These are phyloP conservation scores for Osmerus eperlanus DNA, from an alignment of 2,113 vertebrate genomes.

Conservation along the genomic window DNA sequence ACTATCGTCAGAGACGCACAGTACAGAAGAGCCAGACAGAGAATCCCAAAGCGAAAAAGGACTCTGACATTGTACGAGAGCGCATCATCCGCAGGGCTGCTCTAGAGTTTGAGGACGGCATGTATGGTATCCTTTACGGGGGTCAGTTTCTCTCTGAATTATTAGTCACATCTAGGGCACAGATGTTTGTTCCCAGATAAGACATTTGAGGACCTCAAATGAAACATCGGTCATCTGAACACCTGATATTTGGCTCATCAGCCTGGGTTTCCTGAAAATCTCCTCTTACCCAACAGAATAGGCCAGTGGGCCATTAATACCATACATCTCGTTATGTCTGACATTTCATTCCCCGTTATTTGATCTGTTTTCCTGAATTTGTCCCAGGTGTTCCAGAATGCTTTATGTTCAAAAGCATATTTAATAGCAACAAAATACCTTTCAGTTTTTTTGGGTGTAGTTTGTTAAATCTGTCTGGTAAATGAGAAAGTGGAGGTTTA, in stretches of 20 bases:
- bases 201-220: too few species aligned
- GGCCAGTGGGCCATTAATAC: not conserved
- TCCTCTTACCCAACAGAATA: too few species aligned
- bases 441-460: not conserved
- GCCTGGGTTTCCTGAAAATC: too few species aligned
- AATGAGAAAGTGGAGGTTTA: not conserved
- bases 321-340: too few species aligned
- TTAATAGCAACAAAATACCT: not conserved
- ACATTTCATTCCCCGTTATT: too few species aligned
- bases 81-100: slow-evolving; percentile 93
- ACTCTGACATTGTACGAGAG: slow-evolving; percentile 85
- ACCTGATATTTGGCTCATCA: too few species aligned
- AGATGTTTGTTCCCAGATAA: too few species aligned
- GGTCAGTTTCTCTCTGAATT: too few species aligned
- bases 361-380: too few species aligned
- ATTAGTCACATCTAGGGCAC: too few species aligned
- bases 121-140: slow-evolving; percentile 94
- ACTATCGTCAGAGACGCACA: slow-evolving; percentile 78
- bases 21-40: slow-evolving; percentile 74
- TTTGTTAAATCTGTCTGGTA: not conserved
- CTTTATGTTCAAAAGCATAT: too few species aligned
- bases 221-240: too few species aligned
- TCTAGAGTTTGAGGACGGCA: slow-evolving; percentile 95
- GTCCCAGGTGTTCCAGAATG: not conserved
- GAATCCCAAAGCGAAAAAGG: slow-evolving; percentile 77